Evolutionary conservation across 2,888 invertebrate species (phyloP).

Genomic region (Pheosia gnoma): DNA sequence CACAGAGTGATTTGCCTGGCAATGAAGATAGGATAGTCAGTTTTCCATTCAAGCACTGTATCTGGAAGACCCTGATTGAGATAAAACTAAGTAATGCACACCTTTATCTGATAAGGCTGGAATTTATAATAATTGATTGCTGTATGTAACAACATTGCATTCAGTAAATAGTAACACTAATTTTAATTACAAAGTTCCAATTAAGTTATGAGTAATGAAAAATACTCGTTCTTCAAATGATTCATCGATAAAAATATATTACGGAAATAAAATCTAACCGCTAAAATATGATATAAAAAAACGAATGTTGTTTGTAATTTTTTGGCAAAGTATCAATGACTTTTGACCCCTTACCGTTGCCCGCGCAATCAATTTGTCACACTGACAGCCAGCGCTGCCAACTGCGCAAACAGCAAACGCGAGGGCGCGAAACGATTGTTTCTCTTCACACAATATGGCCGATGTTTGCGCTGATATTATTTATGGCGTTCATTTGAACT

Average conservation of each 20-base stretch:
- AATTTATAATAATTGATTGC: not conserved
- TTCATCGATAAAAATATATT: not conserved
- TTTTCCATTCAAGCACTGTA: no score
- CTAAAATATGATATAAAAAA: slow-evolving; percentile 5
- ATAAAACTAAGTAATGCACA: not conserved
- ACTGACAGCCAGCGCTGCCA: slow-evolving; percentile 65
- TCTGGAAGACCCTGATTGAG: no score
- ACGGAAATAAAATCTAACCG: slow-evolving; percentile 9
- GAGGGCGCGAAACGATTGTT: slow-evolving; percentile 74
- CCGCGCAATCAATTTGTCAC: slow-evolving; percentile 61
- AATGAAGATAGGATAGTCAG: no score
- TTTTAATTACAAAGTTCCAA: slow-evolving; percentile 21
- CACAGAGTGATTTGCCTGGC: no score
- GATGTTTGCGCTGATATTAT: slow-evolving; percentile 69
- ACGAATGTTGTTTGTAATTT: slow-evolving; percentile 4
- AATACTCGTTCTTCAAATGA: not conserved
- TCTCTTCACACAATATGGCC: slow-evolving; percentile 63
- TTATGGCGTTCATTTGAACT: slow-evolving; percentile 64
- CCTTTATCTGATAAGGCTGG: not conserved
- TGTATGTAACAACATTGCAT: not conserved
- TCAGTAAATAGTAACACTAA: not conserved
- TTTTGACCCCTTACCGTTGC: slow-evolving; percentile 38
- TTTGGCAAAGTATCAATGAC: slow-evolving; percentile 29
- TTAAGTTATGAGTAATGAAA: not conserved
- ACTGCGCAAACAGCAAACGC: slow-evolving; percentile 78